phyloP scores from a whole-genome alignment of 2,888 invertebrate species.

The Tiliacea aurago region DNA sequence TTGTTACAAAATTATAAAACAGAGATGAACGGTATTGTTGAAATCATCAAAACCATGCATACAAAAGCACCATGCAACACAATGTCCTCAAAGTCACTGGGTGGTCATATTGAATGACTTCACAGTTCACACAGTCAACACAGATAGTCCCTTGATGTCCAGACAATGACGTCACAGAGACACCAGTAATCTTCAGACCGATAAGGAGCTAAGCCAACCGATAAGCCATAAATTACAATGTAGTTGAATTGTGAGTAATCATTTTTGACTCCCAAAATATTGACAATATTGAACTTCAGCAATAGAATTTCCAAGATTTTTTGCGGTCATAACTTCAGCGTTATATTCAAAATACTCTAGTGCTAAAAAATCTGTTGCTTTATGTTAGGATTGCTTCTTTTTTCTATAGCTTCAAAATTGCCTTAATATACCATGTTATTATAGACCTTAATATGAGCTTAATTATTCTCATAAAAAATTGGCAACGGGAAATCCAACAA shows the following conservation, averaged over 20 bases:
- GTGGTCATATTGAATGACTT: conserved; percentile 12
- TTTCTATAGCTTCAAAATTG: neutral
- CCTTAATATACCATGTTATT: conserved; percentile 14
- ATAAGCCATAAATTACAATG: conserved; percentile 21
- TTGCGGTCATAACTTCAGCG: neutral
- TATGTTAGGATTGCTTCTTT: neutral
- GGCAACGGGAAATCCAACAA: conserved; percentile 32
- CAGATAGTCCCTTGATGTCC: conserved; percentile 26
- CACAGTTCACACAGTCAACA: conserved; percentile 9
- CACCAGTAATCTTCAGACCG: conserved; percentile 26
- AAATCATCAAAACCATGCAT: neutral
- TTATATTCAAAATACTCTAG: neutral
- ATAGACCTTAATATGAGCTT: neutral
- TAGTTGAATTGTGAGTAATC: conserved; percentile 10
- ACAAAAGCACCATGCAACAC: neutral
- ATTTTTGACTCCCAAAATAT: conserved; percentile 35
- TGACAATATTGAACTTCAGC: conserved; percentile 27
- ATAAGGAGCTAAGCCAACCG: conserved; percentile 16
- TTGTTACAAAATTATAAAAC: neutral
- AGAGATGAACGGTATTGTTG: neutral
- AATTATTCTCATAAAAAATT: conserved; percentile 22
- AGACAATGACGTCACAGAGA: conserved; percentile 34
- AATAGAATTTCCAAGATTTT: conserved; percentile 23
- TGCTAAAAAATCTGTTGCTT: conserved; percentile 5
- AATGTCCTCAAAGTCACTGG: neutral